These are phyloP conservation scores for Acanthaster planci DNA, from an alignment of 35 echinoderm and acorn worm genomes.

Conservation along the genomic window DNA sequence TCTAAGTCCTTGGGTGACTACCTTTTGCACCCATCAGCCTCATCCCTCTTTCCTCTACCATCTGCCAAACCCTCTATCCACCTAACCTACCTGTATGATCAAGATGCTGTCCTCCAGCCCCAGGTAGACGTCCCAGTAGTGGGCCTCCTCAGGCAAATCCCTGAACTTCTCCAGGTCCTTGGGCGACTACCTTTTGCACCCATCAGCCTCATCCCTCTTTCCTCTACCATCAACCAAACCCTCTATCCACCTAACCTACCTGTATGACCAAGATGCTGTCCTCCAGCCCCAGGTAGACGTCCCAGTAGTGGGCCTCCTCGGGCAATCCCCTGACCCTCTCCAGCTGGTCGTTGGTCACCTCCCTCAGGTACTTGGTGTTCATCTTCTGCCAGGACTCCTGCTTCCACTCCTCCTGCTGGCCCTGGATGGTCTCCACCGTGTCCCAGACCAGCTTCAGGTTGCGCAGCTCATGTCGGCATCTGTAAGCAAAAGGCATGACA, in stretches of 20 bases:
- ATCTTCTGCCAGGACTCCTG: slow-evolving; percentile 90
- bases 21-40: slow-evolving; percentile 77
- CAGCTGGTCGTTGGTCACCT: slow-evolving; percentile 82
- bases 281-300: slow-evolving; percentile 80
- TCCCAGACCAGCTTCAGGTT: slow-evolving; percentile 93
- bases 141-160: slow-evolving; percentile 64
- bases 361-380: slow-evolving; percentile 90
- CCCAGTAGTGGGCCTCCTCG: slow-evolving; percentile 78
- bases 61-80: no score
- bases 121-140: slow-evolving; percentile 77
- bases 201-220: slow-evolving; percentile 83
- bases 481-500: not conserved
- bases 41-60: slow-evolving; percentile 94
- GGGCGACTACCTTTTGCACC: slow-evolving; percentile 56
- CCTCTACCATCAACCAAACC: slow-evolving; percentile 60
- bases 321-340: slow-evolving; percentile 66
- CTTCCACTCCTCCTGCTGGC: slow-evolving; percentile 94
- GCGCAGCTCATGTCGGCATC: slow-evolving; percentile 84
- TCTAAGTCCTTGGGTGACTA: slow-evolving; percentile 74
- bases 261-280: slow-evolving; percentile 95
- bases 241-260: slow-evolving; percentile 40
- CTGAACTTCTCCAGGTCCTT: slow-evolving; percentile 77
- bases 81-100: slow-evolving; percentile 75
- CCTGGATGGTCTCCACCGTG: slow-evolving; percentile 70
- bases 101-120: slow-evolving; percentile 85